Conservation (phyloP, 2,113 vertebrate genomes). For the Hyaena hyaena region DNA sequence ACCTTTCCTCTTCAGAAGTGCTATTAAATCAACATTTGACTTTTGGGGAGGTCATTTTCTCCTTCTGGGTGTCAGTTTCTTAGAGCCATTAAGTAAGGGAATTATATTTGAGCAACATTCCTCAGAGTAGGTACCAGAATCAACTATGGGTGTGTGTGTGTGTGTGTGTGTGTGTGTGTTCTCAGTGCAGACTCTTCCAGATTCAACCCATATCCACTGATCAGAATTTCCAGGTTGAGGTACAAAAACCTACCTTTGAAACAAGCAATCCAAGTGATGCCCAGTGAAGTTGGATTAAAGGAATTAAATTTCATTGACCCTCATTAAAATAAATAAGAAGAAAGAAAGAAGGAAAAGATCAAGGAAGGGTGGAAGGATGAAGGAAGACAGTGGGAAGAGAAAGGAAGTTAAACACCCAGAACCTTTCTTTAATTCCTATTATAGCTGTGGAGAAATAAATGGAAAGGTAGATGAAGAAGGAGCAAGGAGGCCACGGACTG, state of each 20-base stretch:
- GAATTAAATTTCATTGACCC: background rate
- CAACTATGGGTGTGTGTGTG: background rate
- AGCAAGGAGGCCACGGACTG: background rate
- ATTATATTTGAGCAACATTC: background rate
- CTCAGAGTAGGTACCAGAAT: background rate
- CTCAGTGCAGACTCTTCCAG: background rate
- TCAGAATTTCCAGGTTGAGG: background rate
- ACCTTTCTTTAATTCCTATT: background rate
- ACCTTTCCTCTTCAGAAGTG: background rate
- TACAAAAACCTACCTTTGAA: background rate
- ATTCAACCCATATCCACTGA: background rate
- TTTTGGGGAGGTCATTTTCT: background rate
- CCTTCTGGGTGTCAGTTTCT: background rate
- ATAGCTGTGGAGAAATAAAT: background rate
- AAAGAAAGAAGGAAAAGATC: background rate
- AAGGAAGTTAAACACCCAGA: background rate
- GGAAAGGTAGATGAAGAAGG: background rate
- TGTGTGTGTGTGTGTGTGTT: background rate
- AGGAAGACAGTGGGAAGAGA: background rate
- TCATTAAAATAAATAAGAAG: background rate
- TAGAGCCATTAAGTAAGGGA: background rate
- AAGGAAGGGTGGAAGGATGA: background rate
- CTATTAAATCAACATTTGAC: background rate
- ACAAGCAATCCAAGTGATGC: background rate
- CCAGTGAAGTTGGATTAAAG: background rate